Evolutionary conservation across 30 jellyfish, hydroid and myxozoan species (phyloP), one percentile per base, ranked within the genome.

Genomic region (Cassiopea xamachana): DNA sequence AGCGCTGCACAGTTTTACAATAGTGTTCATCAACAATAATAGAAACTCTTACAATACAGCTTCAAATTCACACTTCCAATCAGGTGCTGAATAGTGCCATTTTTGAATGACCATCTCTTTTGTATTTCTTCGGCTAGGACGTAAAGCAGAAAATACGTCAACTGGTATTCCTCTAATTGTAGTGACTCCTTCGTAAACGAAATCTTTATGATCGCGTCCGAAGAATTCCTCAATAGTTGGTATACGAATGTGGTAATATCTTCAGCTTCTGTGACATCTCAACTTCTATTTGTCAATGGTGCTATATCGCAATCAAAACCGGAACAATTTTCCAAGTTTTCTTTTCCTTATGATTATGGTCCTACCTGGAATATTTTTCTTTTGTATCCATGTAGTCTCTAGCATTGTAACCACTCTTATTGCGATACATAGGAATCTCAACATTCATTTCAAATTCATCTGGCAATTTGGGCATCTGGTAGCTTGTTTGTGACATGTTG

Each of bases 81-180:
- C 96, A 27, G 92, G 89, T 16, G 80, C 64, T n/a, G 92, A 81
- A 72, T 70, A 89, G 60, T 89, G 81, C 96, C 96, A 89, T n/a
- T n/a, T n/a, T n/a, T n/a, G n/a, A n/a, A n/a, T n/a, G n/a, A 78
- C 87, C 75, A 3, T 78, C n/a, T 13, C 9, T 4, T n/a, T 75
- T 47, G 87, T 75, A 51, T 78, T 69, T 15, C 87, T 49, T 60
- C 87, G 70, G 16, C 87, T n/a, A 1, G 74, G 75, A 2, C n/a
- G 1, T 55, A 48, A 1, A 8, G 60, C 17, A 2, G 88, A 79
- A 27, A 86, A 72, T 9, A 75, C 75, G 8, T 86, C 82, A 15
- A 72, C 93, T 1, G 82, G 88, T 6, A 86, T 75, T 39, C 88
- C 93, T 46, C 93, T 60, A 1, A 86, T 82, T 1, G 58, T 74